phyloP scores from a whole-genome alignment of 2,113 vertebrate species.

The Porphyrio hochstetteri region DNA sequence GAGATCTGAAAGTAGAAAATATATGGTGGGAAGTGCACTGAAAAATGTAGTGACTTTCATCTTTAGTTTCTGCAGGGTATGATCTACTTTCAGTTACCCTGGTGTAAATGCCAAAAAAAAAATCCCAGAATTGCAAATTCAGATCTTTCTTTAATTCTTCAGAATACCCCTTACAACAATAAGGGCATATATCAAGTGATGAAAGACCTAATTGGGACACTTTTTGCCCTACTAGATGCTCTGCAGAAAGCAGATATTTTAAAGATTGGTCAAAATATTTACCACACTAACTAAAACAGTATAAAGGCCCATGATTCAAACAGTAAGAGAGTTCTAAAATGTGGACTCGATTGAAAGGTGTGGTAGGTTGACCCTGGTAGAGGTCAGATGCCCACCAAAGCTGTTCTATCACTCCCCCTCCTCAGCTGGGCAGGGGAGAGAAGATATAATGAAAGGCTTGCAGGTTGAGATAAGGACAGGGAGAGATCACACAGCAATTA shows the following conservation, averaged over 20 bases:
- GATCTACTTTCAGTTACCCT: slow-evolving; percentile 8
- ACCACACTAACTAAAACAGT: not conserved
- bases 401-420: too few species aligned
- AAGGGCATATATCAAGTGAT: not conserved
- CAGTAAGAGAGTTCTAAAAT: not conserved
- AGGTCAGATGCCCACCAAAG: too few species aligned
- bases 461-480: too few species aligned
- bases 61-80: slow-evolving; percentile 19
- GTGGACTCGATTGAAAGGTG: not conserved
- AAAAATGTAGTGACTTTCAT: slow-evolving; percentile 24
- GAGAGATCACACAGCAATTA: too few species aligned
- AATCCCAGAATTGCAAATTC: slow-evolving; percentile 14
- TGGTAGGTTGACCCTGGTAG: too few species aligned
- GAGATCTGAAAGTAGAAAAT: slow-evolving; percentile 14
- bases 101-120: slow-evolving; percentile 14
- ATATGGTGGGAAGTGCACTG: not conserved
- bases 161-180: not conserved
- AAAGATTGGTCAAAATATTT: not conserved
- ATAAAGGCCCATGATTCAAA: not conserved
- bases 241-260: not conserved
- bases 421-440: too few species aligned
- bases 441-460: too few species aligned
- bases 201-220: not conserved
- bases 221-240: not conserved
- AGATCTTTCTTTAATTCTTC: not conserved